Conservation (phyloP, 2,113 vertebrate species). For the Corydoras sp. region DNA sequence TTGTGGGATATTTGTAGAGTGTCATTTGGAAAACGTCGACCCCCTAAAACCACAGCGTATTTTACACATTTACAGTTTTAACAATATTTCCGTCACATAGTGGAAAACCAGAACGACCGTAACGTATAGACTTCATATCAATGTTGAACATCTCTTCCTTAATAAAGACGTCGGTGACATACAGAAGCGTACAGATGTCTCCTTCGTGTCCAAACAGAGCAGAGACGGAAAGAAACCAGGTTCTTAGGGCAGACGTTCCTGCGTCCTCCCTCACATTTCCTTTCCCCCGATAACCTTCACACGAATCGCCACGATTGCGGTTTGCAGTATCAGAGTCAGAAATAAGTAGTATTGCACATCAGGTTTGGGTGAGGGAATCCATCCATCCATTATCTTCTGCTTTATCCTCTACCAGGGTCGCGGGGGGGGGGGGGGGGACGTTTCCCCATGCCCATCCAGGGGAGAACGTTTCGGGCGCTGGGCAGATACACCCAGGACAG, state of each 20-base stretch:
- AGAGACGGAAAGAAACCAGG: slow-evolving; percentile 47
- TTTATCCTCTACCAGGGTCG: no score
- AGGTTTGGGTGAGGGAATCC: slow-evolving; percentile 22
- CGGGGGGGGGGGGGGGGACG: no score
- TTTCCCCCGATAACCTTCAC: slow-evolving; percentile 38
- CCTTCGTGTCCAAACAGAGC: slow-evolving; percentile 28
- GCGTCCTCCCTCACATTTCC: slow-evolving; percentile 44
- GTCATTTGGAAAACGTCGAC: slow-evolving; percentile 56
- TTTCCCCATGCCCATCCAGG: no score
- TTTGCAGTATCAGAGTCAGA: slow-evolving; percentile 7
- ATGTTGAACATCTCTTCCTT: no score
- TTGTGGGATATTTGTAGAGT: slow-evolving; percentile 69
- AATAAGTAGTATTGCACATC: slow-evolving; percentile 58
- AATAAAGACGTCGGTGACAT: no score
- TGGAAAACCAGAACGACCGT: slow-evolving; percentile 42
- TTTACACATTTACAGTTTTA: slow-evolving; percentile 72
- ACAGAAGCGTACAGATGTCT: slow-evolving; percentile 2
- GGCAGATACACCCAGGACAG: no score
- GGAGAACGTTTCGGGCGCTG: no score
- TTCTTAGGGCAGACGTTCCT: slow-evolving; percentile 44
- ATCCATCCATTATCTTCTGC: no score
- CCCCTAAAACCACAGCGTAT: slow-evolving; percentile 56
- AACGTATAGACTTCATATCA: slow-evolving; percentile 34
- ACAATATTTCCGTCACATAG: slow-evolving; percentile 45
- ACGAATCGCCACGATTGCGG: no score